phyloP scores from a whole-genome alignment of 2,797 vertebrate genomes.

The Phoeniculus purpureus region DNA sequence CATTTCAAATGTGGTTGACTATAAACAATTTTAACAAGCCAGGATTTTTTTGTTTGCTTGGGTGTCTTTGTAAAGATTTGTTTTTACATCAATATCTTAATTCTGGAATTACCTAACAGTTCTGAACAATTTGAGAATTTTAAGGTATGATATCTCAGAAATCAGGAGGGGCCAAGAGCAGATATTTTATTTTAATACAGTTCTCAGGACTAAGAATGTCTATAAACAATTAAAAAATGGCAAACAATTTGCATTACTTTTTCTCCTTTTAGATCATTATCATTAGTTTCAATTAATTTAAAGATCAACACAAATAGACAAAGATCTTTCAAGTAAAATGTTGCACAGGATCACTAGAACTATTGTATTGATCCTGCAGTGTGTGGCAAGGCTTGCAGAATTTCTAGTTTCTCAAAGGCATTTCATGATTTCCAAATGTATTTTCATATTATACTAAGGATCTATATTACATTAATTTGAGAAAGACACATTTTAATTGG shows the following conservation, averaged over 20 bases:
- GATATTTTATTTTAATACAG: neutral
- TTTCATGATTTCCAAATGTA: neutral
- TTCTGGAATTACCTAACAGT: neutral
- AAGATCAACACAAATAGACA: neutral
- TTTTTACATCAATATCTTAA: neutral
- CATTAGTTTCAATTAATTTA: neutral
- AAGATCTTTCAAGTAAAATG: neutral
- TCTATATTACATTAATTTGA: neutral
- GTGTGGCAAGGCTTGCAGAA: neutral
- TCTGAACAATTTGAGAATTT: neutral
- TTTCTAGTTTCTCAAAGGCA: neutral
- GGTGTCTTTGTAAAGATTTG: no score
- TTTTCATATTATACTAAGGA: neutral
- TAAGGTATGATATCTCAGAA: neutral
- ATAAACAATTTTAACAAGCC: neutral
- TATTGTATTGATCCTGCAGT: neutral
- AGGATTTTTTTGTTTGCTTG: neutral
- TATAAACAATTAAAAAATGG: neutral
- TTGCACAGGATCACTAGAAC: neutral
- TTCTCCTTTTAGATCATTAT: rapidly evolving
- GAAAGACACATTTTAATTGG: neutral
- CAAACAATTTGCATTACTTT: neutral
- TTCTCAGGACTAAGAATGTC: neutral
- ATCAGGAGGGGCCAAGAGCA: neutral
- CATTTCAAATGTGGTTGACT: neutral